Conservation (phyloP, 2,113 vertebrate species). For the Euleptes europaea region DNA sequence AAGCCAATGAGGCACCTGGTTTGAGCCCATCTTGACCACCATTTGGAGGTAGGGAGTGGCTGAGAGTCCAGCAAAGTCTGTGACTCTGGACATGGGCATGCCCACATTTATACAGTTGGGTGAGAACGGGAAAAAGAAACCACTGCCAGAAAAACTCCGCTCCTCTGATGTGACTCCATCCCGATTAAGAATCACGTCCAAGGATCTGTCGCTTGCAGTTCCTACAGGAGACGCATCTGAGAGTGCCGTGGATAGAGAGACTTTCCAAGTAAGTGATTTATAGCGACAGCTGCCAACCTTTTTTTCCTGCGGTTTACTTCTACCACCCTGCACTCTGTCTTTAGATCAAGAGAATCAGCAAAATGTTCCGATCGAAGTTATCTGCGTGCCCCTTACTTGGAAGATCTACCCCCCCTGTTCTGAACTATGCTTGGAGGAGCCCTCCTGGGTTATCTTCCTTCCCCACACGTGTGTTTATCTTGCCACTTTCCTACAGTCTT, state of each 20-base stretch:
- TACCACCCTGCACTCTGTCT: not conserved
- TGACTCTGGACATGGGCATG: slow-evolving; percentile 1
- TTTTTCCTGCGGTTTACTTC: not conserved
- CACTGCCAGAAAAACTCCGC: not conserved
- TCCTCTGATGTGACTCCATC: slow-evolving; percentile 9
- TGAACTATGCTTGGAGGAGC: not conserved
- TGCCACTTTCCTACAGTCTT: not conserved
- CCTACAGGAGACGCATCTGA: not conserved
- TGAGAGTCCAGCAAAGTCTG: slow-evolving; percentile 37
- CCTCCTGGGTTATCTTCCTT: too few species aligned
- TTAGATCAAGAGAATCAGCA: too few species aligned
- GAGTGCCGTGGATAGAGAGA: not conserved
- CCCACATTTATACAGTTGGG: not conserved
- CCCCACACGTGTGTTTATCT: too few species aligned
- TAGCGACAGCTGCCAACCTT: not conserved
- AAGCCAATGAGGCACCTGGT: slow-evolving; percentile 70
- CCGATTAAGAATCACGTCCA: not conserved
- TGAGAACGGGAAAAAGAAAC: not conserved
- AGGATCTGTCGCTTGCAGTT: not conserved
- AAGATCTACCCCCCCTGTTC: not conserved
- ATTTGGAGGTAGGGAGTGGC: slow-evolving; percentile 69
- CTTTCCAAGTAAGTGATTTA: slow-evolving; percentile 2
- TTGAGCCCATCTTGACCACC: slow-evolving; percentile 54
- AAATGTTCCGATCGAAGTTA: too few species aligned
- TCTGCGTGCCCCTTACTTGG: too few species aligned